Conservation (phyloP, 2,113 vertebrate genomes). For the Cynoglossus semilaevis region DNA sequence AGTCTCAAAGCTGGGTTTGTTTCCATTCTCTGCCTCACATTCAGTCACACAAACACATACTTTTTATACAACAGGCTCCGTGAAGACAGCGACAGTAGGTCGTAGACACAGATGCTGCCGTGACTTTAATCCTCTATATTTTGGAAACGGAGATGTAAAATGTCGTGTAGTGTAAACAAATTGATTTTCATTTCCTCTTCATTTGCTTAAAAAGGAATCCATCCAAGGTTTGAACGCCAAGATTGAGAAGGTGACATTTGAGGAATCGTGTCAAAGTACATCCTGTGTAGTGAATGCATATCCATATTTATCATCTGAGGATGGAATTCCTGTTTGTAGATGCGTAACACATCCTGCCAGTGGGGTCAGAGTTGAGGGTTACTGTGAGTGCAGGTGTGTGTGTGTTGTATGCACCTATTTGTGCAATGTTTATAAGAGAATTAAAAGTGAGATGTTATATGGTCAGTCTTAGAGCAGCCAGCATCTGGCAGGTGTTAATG, state of each 20-base stretch:
- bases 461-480: constrained; percentile 48
- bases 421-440: constrained; percentile 49
- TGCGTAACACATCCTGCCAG: constrained; percentile 59
- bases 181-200: constrained; percentile 34
- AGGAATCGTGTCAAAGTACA: constrained; percentile 34
- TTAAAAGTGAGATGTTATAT: constrained; percentile 44
- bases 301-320: constrained; percentile 51
- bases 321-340: constrained; percentile 55
- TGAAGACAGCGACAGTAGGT: constrained; percentile 12
- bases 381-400: constrained; percentile 27
- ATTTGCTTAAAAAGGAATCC: constrained; percentile 40
- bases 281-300: constrained; percentile 29
- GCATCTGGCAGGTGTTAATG: no score
- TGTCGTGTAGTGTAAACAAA: constrained; percentile 29
- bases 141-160: constrained; percentile 9
- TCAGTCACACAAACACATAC: neutral
- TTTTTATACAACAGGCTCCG: constrained; percentile 7
- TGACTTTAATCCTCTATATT: constrained; percentile 25
- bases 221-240: constrained; percentile 10
- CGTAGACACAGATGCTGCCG: neutral
- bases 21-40: constrained; percentile 6
- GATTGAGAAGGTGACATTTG: constrained; percentile 30
- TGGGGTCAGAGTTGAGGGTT: constrained; percentile 60
- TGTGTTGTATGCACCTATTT: constrained; percentile 29
- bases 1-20: neutral